phyloP scores from a whole-genome alignment of 2,113 vertebrate genomes.

The Macaca mulatta region DNA sequence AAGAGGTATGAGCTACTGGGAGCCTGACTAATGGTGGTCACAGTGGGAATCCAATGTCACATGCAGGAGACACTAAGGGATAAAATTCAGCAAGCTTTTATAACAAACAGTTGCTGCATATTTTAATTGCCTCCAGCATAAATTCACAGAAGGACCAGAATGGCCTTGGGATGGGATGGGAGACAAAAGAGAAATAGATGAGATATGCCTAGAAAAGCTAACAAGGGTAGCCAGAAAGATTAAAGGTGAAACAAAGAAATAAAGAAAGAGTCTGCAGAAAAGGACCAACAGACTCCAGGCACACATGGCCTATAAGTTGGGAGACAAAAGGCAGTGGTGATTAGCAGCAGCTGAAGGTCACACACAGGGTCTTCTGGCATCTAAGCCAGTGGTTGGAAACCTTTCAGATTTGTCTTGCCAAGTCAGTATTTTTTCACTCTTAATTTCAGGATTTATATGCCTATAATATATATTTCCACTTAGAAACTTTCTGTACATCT shows the following conservation, averaged over 20 bases:
- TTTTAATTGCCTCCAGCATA: conserved; percentile 25
- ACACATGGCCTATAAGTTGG: not conserved
- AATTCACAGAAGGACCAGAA: not conserved
- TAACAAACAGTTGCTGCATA: not conserved
- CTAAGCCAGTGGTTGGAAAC: not conserved
- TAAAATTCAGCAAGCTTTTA: conserved; percentile 4
- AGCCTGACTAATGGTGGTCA: not conserved
- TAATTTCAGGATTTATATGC: conserved; percentile 39
- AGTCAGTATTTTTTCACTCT: conserved; percentile 44
- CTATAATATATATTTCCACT: conserved; percentile 29
- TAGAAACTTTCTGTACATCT: not conserved
- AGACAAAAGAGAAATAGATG: conserved; percentile 25
- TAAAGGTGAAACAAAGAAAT: not conserved
- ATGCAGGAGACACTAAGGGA: not conserved
- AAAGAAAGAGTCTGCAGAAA: not conserved
- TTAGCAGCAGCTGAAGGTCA: conserved; percentile 42
- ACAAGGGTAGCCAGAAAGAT: not conserved
- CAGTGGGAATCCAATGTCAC: not conserved
- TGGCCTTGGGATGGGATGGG: not conserved
- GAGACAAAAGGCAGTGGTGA: not conserved
- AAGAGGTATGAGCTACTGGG: not conserved
- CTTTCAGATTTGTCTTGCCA: conserved; percentile 31
- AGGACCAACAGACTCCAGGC: not conserved
- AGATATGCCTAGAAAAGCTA: conserved; percentile 11
- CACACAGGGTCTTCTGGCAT: not conserved